Evolutionary conservation across 1,140 invertebrate species (phyloP).

Genomic region (Cydia pomonella): DNA sequence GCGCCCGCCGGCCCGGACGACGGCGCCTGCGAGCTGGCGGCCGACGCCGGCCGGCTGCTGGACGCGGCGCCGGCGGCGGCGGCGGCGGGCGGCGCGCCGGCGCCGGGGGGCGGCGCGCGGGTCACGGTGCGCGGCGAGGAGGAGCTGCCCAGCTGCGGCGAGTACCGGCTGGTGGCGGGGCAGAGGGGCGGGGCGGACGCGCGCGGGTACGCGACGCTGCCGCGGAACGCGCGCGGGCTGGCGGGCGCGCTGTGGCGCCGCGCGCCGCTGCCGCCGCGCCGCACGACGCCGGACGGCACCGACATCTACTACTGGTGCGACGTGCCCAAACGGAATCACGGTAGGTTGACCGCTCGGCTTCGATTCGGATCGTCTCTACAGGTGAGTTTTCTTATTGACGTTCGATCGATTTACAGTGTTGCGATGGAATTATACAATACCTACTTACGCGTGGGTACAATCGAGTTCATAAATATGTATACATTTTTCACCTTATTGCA

Average conservation of each 20-base stretch:
- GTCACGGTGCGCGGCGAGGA: conserved; percentile 85
- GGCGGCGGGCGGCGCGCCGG: conserved; percentile 71
- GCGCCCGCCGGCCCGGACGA: conserved; percentile 38
- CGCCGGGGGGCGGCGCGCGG: conserved; percentile 74
- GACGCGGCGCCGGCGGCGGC: conserved; percentile 79
- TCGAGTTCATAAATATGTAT: too few species aligned
- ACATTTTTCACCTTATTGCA: too few species aligned
- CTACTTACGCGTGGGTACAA: too few species aligned
- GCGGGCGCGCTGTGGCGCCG: conserved; percentile 47
- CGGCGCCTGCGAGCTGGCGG: conserved; percentile 82
- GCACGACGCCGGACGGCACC: conserved; percentile 89
- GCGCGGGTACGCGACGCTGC: conserved; percentile 58
- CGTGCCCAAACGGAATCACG: conserved; percentile 81
- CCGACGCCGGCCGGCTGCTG: conserved; percentile 79
- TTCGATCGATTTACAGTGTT: not conserved
- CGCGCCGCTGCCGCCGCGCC: conserved; percentile 82
- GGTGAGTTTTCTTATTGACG: not conserved
- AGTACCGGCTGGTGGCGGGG: conserved; percentile 48
- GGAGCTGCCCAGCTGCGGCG: conserved; percentile 82
- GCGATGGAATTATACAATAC: not conserved
- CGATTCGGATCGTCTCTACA: not conserved
- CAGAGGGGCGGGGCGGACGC: conserved; percentile 61
- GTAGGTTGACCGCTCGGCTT: conserved; percentile 52
- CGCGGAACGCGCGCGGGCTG: conserved; percentile 82
- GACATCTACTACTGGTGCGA: conserved; percentile 93